These are phyloP conservation scores for Elephas maximus DNA, from an alignment of 2,113 vertebrate species.

Conservation along the genomic window DNA sequence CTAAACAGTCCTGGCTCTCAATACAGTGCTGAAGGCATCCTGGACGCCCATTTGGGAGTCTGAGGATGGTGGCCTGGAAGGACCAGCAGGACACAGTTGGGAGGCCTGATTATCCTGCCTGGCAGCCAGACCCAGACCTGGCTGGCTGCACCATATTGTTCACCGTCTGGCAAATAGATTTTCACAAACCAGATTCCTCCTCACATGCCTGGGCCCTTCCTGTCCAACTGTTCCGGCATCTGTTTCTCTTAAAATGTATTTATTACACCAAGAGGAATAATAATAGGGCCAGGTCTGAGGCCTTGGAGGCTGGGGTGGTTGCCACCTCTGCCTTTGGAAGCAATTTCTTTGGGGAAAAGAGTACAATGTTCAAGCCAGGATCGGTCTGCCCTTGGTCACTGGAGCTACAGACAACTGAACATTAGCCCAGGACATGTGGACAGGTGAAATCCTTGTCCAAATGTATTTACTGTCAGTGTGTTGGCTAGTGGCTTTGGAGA, in stretches of 20 bases:
- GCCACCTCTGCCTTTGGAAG: neutral
- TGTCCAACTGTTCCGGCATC: conserved; percentile 82
- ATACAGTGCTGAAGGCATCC: fast-evolving
- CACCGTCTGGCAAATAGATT: conserved; percentile 73
- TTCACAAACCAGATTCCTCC: conserved; percentile 70
- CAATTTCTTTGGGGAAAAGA: fast-evolving
- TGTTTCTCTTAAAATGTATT: conserved; percentile 79
- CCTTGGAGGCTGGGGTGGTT: neutral
- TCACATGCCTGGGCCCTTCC: conserved; percentile 73
- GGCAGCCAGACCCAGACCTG: conserved; percentile 63
- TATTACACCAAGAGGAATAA: conserved; percentile 62
- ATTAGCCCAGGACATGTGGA: neutral
- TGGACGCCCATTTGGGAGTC: fast-evolving
- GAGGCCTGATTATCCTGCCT: neutral
- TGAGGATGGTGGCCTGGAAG: fast-evolving
- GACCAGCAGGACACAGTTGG: neutral
- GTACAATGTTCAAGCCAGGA: fast-evolving
- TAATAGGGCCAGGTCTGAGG: conserved; percentile 35
- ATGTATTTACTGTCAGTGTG: neutral
- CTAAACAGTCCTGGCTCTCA: fast-evolving
- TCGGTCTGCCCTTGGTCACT: neutral
- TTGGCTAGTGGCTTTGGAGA: neutral
- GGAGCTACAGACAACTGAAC: neutral
- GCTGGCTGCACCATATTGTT: conserved; percentile 59
- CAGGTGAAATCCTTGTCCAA: neutral